These are phyloP conservation scores for Perdita meconis DNA, from an alignment of 2,888 invertebrate genomes.

Conservation along the genomic window DNA sequence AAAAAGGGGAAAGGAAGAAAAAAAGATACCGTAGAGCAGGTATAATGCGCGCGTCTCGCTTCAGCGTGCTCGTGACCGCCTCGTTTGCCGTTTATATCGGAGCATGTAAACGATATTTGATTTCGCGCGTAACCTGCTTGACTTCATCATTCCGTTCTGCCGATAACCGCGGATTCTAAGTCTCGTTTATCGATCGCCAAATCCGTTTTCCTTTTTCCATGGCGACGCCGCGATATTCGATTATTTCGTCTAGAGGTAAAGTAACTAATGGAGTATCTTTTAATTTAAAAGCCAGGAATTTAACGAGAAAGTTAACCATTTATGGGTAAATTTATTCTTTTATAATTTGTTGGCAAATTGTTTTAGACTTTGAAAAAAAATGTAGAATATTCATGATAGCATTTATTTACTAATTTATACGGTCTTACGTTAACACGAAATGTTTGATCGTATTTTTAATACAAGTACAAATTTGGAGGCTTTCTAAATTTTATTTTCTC, in stretches of 20 bases:
- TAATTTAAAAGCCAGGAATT: too few species aligned
- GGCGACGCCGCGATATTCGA: not conserved
- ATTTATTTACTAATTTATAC: too few species aligned
- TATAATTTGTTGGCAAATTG: too few species aligned
- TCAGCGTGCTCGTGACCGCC: slow-evolving; percentile 18
- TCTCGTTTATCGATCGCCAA: not conserved
- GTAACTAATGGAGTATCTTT: not conserved
- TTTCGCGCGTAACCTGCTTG: slow-evolving; percentile 41
- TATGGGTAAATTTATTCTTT: too few species aligned
- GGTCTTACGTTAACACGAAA: too few species aligned
- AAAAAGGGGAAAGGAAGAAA: slow-evolving; percentile 12
- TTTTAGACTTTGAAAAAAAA: too few species aligned
- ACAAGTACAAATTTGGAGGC: too few species aligned
- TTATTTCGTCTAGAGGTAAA: not conserved
- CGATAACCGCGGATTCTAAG: not conserved
- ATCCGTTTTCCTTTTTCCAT: not conserved
- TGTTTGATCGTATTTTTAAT: too few species aligned
- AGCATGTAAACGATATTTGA: slow-evolving; percentile 61
- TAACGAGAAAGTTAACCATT: too few species aligned
- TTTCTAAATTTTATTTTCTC: too few species aligned
- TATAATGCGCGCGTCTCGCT: slow-evolving; percentile 27
- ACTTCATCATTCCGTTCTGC: not conserved
- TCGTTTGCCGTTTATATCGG: slow-evolving; percentile 59
- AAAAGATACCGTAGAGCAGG: slow-evolving; percentile 17
- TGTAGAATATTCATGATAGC: too few species aligned